Percentiles rank a stretch among this genome's conserved stretches.
phyloP scores from a whole-genome alignment of 2,888 invertebrate species.

The Caenorhabditis sulstoni region DNA sequence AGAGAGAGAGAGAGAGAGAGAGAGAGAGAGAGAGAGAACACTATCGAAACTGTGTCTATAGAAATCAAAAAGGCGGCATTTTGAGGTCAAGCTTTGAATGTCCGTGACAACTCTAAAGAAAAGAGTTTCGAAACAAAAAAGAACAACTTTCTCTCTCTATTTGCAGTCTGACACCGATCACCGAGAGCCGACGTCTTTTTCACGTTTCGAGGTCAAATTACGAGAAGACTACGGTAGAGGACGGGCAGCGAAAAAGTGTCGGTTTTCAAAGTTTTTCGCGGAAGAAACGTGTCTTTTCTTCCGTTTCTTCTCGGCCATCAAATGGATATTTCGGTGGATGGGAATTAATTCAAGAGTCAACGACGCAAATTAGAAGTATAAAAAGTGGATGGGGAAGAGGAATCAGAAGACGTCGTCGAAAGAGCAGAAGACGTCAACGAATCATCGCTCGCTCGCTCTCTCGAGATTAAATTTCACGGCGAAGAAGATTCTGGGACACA shows the following conservation, averaged over 20 bases:
- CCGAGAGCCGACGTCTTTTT: too few species aligned
- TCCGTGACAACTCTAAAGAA: background rate
- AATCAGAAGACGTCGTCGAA: constrained; percentile 1
- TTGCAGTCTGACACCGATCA: too few species aligned
- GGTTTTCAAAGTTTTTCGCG: constrained; percentile 20
- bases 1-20: too few species aligned
- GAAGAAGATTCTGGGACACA: constrained; percentile 4
- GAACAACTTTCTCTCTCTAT: background rate
- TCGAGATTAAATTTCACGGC: constrained; percentile 30
- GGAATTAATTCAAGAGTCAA: constrained; percentile 21
- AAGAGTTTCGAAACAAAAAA: too few species aligned
- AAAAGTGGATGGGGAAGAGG: constrained; percentile 9
- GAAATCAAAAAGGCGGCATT: too few species aligned
- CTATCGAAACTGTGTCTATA: background rate
- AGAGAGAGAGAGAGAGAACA: too few species aligned
- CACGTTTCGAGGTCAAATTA: too few species aligned
- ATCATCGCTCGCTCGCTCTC: background rate
- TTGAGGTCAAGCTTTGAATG: too few species aligned
- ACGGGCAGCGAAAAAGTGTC: constrained; percentile 13
- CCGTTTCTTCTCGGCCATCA: constrained; percentile 8
- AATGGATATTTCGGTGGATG: constrained; percentile 5
- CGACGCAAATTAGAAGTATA: constrained; percentile 23
- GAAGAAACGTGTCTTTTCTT: constrained; percentile 14
- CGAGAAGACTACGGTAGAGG: constrained; percentile 2
- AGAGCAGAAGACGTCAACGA: background rate